Evolutionary conservation across 2,797 vertebrate genomes (phyloP), one percentile per base, ranked within the genome.

Genomic region (Arrhamphus sclerolepis): DNA sequence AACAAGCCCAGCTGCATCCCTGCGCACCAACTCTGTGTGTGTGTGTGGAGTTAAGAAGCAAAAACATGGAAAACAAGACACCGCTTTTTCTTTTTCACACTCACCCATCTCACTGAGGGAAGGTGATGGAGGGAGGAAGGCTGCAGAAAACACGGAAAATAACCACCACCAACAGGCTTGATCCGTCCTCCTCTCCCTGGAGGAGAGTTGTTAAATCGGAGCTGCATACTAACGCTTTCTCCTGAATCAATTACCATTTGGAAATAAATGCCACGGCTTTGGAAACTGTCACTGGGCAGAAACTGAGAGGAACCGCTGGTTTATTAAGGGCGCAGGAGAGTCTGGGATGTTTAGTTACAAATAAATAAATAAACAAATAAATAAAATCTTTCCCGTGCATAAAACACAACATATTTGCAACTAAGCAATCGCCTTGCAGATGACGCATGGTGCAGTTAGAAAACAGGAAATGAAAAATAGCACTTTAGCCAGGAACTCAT

Each of bases 181-280:
- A 31, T 75, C 66, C 16, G 14, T 39, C 46, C 31, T 26, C 63
- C 64, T 26, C 26, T 31, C 21, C 53, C 78, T 43, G 60, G 68
- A 81, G 78, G 55, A 56, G 68, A 19, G 72, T 67, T 80, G 81
- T 77, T 84, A 81, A 81, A 84, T 78, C 56, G 81, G 68, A 61
- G 78, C 84, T 77, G 87, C 80, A 87, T 90, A 81, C 85, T 84
- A 89, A 88, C 81, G 76, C 79, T 80, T 76, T 81, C 83, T 79
- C 75, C 73, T 90, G 87, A 89, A 90, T 90, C 87, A 83, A 90
- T 90, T 90, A 88, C 83, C 88, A 90, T 90, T 88, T 89, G 82
- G 83, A 87, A 75, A 85, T 80, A 89, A 90, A 90, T 90, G 88
- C 85, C 88, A 90, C 62, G 58, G 76, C 83, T 81, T 80, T 85